These are phyloP conservation scores for Melanerpes formicivorus DNA, from an alignment of 2,113 vertebrate genomes.

Conservation along the genomic window DNA sequence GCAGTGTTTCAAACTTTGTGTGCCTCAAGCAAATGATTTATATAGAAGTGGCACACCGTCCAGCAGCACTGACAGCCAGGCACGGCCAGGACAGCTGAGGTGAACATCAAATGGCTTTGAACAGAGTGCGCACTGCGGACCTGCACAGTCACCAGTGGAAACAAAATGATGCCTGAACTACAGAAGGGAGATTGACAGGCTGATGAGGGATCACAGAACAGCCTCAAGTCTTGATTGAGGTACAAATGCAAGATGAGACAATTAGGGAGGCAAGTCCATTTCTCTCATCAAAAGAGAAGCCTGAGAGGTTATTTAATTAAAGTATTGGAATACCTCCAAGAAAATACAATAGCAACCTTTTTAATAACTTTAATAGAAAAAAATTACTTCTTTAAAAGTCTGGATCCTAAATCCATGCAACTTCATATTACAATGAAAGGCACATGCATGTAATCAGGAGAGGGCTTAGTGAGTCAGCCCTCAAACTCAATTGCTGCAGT, in stretches of 20 bases:
- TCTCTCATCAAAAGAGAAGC: neutral
- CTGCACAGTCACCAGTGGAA: neutral
- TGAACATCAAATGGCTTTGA: neutral
- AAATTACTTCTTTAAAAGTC: neutral
- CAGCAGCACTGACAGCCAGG: neutral
- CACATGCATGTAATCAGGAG: neutral
- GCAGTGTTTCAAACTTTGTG: neutral
- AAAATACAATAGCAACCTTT: neutral
- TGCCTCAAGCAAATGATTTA: conserved; percentile 20
- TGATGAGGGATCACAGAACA: neutral
- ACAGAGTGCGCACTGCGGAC: neutral
- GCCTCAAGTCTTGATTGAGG: neutral
- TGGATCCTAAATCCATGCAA: neutral
- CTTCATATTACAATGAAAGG: neutral
- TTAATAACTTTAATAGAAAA: neutral
- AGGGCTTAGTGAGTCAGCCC: neutral
- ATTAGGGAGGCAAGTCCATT: neutral
- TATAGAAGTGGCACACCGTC: neutral
- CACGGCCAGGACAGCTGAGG: neutral
- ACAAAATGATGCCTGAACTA: neutral
- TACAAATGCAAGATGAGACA: neutral
- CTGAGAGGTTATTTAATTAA: neutral
- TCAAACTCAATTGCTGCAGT: neutral
- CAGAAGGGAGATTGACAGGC: neutral
- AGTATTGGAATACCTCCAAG: neutral